Base-by-base conservation (phyloP, 2,888 invertebrate species). In the Lucinisca nassula region DNA sequence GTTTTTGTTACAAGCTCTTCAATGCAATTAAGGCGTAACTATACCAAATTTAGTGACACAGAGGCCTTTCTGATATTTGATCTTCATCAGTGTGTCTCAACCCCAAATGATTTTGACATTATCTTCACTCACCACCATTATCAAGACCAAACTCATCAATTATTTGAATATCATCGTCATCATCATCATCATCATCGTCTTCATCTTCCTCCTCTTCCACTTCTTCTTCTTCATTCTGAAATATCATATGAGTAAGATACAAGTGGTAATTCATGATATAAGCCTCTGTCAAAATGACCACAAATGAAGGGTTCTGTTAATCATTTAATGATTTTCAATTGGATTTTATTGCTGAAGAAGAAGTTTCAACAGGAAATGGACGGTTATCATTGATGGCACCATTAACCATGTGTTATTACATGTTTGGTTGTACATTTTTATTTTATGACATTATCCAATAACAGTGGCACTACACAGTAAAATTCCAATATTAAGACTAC, bases 171-270 rank as follows among this genome's bases (percentile, higher is more conserved):
- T 74, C 45, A 40, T 74, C 74, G 84, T 90, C 92, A 75, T 90
- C 93, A 70, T 89, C 92, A 37, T 82, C 87, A 32, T 88, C 85
- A 61, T 87, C 91, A 32, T 92, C 91, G 67, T 91, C 90, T 70
- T 93, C 93, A 38, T 93, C 91, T 24, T 90, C 91, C 17, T 92
- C 91, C 40, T 89, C 91, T 14, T 93, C 92, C n/a, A 93, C 91
- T 58, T 91, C 91, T 72, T 89, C 82, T 81, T 91, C 90, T 76
- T 90, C 77, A 70, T 73, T 72, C 81, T 84, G 30, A 84, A 77
- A 82, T 84, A 81, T n/a, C n/a, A n/a, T n/a, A n/a, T n/a, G n/a
- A 58, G 27, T 8, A 58, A 27, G 58, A 24, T 8, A 10, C 6
- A 8, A 8, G 8, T 10, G 6, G 10, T 24, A 58, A 14, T 24